These are phyloP conservation scores for Ernsta delagoae DNA, from an alignment of 2,888 invertebrate species.

Conservation along the genomic window DNA sequence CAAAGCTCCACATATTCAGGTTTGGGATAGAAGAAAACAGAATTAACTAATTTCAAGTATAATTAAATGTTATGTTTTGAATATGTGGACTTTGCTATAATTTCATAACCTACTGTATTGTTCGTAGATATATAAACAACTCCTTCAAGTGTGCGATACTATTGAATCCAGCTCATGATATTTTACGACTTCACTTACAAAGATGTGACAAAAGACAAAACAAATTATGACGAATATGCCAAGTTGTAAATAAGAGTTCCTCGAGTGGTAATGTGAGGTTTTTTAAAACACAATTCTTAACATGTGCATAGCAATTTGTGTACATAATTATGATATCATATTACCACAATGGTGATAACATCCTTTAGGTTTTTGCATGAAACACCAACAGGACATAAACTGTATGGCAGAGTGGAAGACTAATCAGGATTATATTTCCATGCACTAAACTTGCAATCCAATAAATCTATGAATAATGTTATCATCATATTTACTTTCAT, in stretches of 20 bases:
- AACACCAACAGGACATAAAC: too few species aligned
- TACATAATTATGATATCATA: too few species aligned
- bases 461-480: too few species aligned
- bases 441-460: too few species aligned
- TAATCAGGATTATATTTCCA: too few species aligned
- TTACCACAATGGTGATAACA: too few species aligned
- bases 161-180: not conserved
- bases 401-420: too few species aligned
- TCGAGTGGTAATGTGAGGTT: not conserved
- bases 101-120: conserved; percentile 28
- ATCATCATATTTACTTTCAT: too few species aligned
- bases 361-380: too few species aligned
- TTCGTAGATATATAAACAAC: conserved; percentile 1
- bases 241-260: not conserved
- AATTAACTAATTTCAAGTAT: conserved; percentile 13
- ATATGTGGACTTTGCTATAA: conserved; percentile 25
- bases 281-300: not conserved
- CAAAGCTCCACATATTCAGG: conserved; percentile 26
- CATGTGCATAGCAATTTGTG: not conserved
- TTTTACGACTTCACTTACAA: not conserved
- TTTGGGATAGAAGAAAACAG: conserved; percentile 5
- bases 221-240: not conserved
- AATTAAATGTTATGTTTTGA: not conserved
- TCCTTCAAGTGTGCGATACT: conserved; percentile 11
- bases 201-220: not conserved